Base-by-base conservation (phyloP, 2,113 vertebrate species). In the Seriola rivoliana region DNA sequence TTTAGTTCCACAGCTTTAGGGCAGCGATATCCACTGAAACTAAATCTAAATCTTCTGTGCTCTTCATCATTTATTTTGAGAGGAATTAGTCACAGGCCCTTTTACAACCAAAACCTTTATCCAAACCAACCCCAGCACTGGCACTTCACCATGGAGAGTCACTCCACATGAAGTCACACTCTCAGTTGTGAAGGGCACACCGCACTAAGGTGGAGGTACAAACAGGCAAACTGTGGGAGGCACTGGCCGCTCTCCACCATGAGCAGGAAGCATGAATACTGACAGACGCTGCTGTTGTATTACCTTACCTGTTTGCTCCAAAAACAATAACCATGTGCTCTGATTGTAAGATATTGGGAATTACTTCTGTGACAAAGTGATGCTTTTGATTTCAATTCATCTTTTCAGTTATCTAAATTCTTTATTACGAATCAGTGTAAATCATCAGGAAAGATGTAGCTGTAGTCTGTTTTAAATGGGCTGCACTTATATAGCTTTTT, bases 1-100 rank as follows among this genome's bases (percentile, higher is more conserved):
- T 60, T 59, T 60, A 64, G 25, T n/a, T 3, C 6, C 71, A 62
- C 66, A 46, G 44, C 42, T 78, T 19, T 6, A 74, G 44, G 8
- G 25, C 3, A n/a, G 7, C 40, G 16, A 7, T 5, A 11, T 11
- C 50, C n/a, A 62, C 12, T 36, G 1, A 29, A 14, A 21, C 7
- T 14, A 46, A 44, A 14, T 29, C 23, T 29, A 29, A 58, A 58
- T 58, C 12, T 17, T 29, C 4, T 34, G 19, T 12, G 5, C 17
- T 66, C n/a, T 9, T 7, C 40, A 54, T 10, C 34, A 25, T 63
- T 25, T 63, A 62, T 16, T 50, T 60, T 23, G 12, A 40, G 5
- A 65, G 32, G 8, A 57, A 42, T 42, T 42, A 2, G 10, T 10
- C 8, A 8, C 40, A 42, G 14, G 46, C 46, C 46, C 13, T 48